Base-by-base conservation (phyloP, 2,888 invertebrate species). In the Meiosimyza decipiens region DNA sequence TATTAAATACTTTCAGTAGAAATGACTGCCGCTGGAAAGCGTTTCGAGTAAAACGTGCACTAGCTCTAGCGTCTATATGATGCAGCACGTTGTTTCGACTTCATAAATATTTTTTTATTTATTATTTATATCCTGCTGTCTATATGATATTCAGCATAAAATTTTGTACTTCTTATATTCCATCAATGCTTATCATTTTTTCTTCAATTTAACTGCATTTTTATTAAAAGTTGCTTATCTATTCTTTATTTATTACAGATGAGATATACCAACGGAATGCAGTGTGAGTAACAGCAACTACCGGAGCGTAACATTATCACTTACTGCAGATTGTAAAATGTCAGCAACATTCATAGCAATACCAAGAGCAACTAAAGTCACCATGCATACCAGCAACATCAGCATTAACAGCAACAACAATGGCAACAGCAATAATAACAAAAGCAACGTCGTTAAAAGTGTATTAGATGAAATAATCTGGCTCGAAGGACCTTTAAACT, bases 401-500 rank as follows among this genome's bases (percentile, higher is more conserved):
- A 65, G 47, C 65, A 50, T 51, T 55, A 50, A 52, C 15, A 22
- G 51, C 47, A 57, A 55, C 71, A 66, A 47, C 60, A 72, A 74
- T 69, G 71, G 59, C 71, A 67, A 50, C 62, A 69, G 28, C 33
- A 22, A 15, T 28, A 40, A 68, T 28, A 9, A 54, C 15, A 49
- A 59, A 40, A 28, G 69, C 60, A 47, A 59, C 59, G 55, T 71
- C 71, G 73, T 71, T 71, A 73, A 75, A 73, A 62, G 71, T 47
- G 66, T 62, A 70, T 73, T 71, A 75, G 52, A 40, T 6, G 9
- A 62, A 60, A 52, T 67, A 71, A 73, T 71, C 71, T 62, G 60
- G 59, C 54, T 67, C 71, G 71, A n/a, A 72, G 74, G 74, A 71
- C 71, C 62, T 73, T 55, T 70, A 54, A 62, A 66, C 65, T 60